phyloP scores from a whole-genome alignment of 2,797 vertebrate species.

The Balearica regulorum region DNA sequence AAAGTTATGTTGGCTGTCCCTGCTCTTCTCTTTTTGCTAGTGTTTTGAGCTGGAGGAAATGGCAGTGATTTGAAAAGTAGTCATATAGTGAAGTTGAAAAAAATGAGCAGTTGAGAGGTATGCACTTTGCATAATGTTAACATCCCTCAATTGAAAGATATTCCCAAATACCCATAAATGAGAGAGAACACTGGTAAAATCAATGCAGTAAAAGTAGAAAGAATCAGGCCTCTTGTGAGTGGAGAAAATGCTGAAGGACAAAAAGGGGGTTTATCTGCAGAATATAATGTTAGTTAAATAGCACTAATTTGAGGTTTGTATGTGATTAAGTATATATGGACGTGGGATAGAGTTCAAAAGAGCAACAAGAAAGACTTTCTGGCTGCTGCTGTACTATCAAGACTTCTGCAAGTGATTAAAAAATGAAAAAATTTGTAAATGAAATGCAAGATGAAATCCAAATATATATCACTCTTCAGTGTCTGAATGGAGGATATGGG shows the following conservation, averaged over 20 bases:
- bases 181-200: neutral
- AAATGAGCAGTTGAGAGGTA: neutral
- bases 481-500: neutral
- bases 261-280: neutral
- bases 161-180: neutral
- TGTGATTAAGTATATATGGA: neutral
- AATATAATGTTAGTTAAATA: neutral
- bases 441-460: neutral
- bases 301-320: neutral
- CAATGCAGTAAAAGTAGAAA: neutral
- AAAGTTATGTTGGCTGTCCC: neutral
- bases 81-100: neutral
- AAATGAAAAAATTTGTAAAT: neutral
- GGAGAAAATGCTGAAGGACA: neutral
- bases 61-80: neutral
- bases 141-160: neutral
- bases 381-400: neutral
- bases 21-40: neutral
- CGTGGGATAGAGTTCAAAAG: neutral
- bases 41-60: neutral
- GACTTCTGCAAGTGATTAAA: neutral
- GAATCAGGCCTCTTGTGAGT: neutral
- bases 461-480: neutral
- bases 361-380: neutral
- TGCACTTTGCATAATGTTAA: neutral